phyloP scores from a whole-genome alignment of 1,140 invertebrate genomes.

The Oscheius sp. region DNA sequence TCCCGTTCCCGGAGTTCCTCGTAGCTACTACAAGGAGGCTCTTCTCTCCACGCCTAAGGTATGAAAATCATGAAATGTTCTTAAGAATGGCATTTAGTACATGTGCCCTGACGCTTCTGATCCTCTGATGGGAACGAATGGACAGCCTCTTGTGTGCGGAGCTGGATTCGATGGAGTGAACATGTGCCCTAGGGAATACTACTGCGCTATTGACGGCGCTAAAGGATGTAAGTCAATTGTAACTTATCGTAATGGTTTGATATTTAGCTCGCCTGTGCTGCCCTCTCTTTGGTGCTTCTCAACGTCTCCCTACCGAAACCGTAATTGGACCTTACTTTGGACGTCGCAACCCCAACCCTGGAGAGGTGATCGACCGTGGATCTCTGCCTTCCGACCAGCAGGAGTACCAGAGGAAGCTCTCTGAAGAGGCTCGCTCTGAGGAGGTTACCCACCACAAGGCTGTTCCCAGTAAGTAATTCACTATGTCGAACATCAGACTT shows the following conservation, averaged over 20 bases:
- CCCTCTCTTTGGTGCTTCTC: constrained; percentile 39
- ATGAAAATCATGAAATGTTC: background rate
- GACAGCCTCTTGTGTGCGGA: constrained; percentile 47
- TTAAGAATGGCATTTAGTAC: background rate
- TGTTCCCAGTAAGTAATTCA: too few relatives aligned
- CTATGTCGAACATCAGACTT: too few relatives aligned
- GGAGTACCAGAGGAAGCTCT: background rate
- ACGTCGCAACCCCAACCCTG: constrained; percentile 46
- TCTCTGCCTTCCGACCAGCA: constrained; percentile 49
- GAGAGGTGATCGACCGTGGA: constrained; percentile 50
- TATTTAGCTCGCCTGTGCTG: constrained; percentile 53
- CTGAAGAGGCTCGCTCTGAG: constrained; percentile 11
- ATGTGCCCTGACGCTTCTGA: constrained; percentile 60
- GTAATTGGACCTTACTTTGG: constrained; percentile 55
- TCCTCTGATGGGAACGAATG: constrained; percentile 42
- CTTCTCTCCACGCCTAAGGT: background rate
- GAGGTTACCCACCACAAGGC: too few relatives aligned
- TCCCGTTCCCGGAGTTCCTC: background rate
- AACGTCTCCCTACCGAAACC: constrained; percentile 42
- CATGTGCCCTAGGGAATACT: constrained; percentile 55
- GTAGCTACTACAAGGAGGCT: background rate
- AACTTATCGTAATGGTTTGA: constrained; percentile 24
- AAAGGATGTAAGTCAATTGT: constrained; percentile 10
- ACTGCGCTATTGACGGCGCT: constrained; percentile 55
- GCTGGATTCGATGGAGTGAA: constrained; percentile 54